Evolutionary conservation across 1,140 invertebrate genomes (phyloP), one percentile per base, ranked within the genome.

Genomic region (Drosophila guanche): DNA sequence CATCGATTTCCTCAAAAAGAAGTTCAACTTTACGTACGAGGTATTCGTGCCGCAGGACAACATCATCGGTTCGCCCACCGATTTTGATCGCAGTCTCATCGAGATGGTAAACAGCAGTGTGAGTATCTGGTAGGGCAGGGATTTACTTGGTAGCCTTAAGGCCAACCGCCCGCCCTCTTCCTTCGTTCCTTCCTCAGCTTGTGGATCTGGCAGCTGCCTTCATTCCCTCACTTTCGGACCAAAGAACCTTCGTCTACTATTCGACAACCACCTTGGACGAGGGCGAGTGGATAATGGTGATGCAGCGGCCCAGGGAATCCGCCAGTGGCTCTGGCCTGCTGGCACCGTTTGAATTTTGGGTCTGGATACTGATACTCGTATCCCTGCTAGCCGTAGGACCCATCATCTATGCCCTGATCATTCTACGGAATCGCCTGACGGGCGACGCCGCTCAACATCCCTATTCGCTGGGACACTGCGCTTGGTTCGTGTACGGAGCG

Each of bases 401-500:
- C 0, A 93, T 96, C 16, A 95, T 97, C 42, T 96, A 95, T 63
- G n/a, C 95, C 0, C 92, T 97, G 3, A 95, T 96, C 23, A 92
- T 92, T 37, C 53, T 96, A 4, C 93, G 95, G 74, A 67, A 91
- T 75, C 92, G 93, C 29, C 79, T 95, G 10, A 92, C 94, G 23
- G 93, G 91, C 61, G 92, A 92, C 68, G 81, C 93, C 10, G 78
- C 93, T 1, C 93, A 94, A 43, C 91, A 92, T 27, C 92, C 92
- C 3, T 95, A 95, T 68, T 92, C 93, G 0, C 79, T 97, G 16
- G 92, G 93, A 5, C 92, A 94, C 5, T 97, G 96, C 73, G 92
- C 96, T 46, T 97, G 96, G 96, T 97, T 97, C 76, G 96, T 96
- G 2, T 97, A 97, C 85, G 96, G 96, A 12, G 96, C 96, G 10